A percentile compares a stretch with the other conserved stretches of the same genome.
phyloP scores from a whole-genome alignment of 2,113 vertebrate genomes.

The Nycticorax nycticorax region DNA sequence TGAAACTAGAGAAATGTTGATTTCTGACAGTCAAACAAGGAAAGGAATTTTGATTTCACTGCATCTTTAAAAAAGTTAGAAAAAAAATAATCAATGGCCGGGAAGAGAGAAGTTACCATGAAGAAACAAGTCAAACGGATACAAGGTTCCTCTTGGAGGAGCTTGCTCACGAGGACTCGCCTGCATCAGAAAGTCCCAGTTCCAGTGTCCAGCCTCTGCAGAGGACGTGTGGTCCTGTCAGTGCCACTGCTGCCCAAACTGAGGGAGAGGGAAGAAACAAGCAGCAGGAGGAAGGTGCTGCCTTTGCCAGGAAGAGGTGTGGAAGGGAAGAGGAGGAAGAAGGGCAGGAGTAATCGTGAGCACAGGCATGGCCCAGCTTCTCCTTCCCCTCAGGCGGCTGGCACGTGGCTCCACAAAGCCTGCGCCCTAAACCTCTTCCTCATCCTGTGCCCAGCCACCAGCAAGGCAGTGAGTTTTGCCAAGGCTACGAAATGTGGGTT shows the following conservation, averaged over 20 bases:
- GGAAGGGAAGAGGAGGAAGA: background rate
- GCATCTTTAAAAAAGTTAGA: background rate
- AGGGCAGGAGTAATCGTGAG: background rate
- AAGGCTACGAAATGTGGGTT: background rate
- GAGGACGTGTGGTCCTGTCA: background rate
- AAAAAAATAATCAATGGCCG: background rate
- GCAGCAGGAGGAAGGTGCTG: background rate
- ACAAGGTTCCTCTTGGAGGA: background rate
- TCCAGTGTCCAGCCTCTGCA: background rate
- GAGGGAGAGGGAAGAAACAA: background rate
- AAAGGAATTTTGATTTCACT: background rate
- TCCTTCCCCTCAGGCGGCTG: background rate
- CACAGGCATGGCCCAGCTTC: background rate
- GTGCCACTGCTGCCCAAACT: background rate
- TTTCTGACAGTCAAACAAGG: background rate
- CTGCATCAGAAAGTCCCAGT: background rate
- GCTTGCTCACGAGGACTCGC: background rate
- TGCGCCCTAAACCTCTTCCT: background rate
- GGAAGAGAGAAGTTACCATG: background rate
- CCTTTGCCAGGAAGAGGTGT: background rate
- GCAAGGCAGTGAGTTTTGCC: background rate
- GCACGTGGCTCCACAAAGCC: background rate
- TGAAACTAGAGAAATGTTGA: background rate
- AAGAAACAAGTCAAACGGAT: background rate
- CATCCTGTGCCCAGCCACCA: background rate